phyloP scores from a whole-genome alignment of 2,797 vertebrate species.

The Choloepus didactylus region DNA sequence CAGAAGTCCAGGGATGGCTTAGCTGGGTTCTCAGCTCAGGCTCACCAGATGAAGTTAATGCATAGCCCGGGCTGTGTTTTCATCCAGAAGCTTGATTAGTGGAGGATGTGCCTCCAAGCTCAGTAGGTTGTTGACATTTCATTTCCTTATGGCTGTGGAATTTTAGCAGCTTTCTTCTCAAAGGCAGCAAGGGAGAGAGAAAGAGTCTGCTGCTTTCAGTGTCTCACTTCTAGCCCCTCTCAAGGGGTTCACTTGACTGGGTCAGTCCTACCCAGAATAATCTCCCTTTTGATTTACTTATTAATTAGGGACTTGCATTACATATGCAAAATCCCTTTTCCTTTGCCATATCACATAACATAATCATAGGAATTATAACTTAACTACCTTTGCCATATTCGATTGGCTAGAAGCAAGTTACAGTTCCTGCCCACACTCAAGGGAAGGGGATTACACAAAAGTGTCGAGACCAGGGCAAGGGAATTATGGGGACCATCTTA shows the following conservation, averaged over 20 bases:
- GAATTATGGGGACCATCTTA: neutral
- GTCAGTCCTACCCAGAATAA: neutral
- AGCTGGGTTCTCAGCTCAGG: too few species aligned
- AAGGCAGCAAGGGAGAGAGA: too few species aligned
- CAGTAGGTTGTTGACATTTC: too few species aligned
- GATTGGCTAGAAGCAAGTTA: conserved; percentile 12
- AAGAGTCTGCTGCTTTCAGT: neutral
- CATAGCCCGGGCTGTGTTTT: too few species aligned
- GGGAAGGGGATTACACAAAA: neutral
- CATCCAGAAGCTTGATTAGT: too few species aligned
- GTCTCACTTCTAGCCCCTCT: neutral
- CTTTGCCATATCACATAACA: neutral
- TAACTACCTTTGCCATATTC: neutral
- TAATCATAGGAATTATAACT: neutral
- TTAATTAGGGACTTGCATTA: neutral
- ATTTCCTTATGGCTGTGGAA: too few species aligned
- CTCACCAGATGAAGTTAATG: too few species aligned
- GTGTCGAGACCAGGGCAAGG: neutral
- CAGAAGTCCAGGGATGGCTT: too few species aligned
- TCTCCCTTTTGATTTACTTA: neutral
- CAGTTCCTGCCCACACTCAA: neutral
- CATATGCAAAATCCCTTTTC: neutral
- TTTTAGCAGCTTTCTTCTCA: too few species aligned
- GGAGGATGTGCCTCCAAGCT: too few species aligned
- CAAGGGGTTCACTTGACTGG: neutral